Percentiles rank a stretch among this genome's conserved stretches.
These are phyloP conservation scores for Epicauta chinensis DNA, from an alignment of 1,140 invertebrate species.

Conservation along the genomic window DNA sequence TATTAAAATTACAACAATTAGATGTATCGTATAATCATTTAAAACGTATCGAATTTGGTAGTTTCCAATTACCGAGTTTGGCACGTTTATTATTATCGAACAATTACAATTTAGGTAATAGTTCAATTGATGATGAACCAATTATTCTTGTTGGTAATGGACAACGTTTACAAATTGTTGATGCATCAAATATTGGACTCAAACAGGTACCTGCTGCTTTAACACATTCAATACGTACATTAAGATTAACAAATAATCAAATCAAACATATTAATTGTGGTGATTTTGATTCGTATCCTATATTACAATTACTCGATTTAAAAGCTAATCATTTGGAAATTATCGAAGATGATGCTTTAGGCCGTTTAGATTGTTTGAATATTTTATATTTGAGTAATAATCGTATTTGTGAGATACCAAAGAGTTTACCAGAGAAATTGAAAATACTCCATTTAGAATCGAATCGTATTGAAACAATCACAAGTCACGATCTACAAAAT, in stretches of 20 bases:
- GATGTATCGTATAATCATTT: slow-evolving; percentile 76
- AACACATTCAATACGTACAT: slow-evolving; percentile 73
- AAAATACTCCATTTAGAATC: slow-evolving; percentile 55
- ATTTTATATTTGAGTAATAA: slow-evolving; percentile 77
- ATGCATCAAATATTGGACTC: slow-evolving; percentile 74
- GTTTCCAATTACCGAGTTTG: slow-evolving; percentile 68
- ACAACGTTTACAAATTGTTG: slow-evolving; percentile 66
- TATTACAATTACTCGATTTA: slow-evolving; percentile 73
- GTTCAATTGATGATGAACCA: slow-evolving; percentile 52
- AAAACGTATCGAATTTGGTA: slow-evolving; percentile 59
- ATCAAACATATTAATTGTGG: slow-evolving; percentile 61
- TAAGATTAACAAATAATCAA: slow-evolving; percentile 69
- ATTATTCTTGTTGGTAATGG: slow-evolving; percentile 62
- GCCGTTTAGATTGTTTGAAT: slow-evolving; percentile 70
- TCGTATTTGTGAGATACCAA: slow-evolving; percentile 56
- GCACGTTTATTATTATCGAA: slow-evolving; percentile 69
- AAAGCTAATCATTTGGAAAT: slow-evolving; percentile 68
- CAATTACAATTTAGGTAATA: slow-evolving; percentile 58
- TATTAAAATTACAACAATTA: slow-evolving; percentile 64
- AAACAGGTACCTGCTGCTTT: slow-evolving; percentile 73
- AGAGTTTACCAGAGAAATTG: slow-evolving; percentile 57
- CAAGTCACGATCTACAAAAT: slow-evolving; percentile 59
- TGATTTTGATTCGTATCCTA: slow-evolving; percentile 84
- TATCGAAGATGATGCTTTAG: slow-evolving; percentile 82
- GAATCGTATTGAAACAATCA: slow-evolving; percentile 57